Percentiles rank a stretch among this genome's conserved stretches.
phyloP scores from a whole-genome alignment of 2,888 invertebrate genomes.

The Mimachlamys varia region DNA sequence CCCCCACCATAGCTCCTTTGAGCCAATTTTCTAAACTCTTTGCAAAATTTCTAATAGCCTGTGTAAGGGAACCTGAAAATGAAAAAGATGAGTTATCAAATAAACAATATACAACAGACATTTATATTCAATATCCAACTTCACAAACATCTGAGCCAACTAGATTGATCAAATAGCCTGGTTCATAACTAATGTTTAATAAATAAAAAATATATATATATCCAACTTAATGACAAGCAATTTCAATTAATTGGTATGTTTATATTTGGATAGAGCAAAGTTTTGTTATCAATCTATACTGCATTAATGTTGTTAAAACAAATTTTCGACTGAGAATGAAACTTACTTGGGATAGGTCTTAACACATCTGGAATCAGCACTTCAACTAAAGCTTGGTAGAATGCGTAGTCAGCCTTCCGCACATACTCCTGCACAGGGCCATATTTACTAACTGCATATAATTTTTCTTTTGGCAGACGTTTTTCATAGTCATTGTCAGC shows the following conservation, averaged over 20 bases:
- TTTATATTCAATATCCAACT: too few species aligned
- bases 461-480: slow-evolving; percentile 82
- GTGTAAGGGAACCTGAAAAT: slow-evolving; percentile 89
- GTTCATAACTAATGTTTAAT: background rate
- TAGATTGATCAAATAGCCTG: too few species aligned
- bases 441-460: slow-evolving; percentile 87
- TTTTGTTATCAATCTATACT: too few species aligned
- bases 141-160: too few species aligned
- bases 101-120: too few species aligned
- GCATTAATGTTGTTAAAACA: too few species aligned
- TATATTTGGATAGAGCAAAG: too few species aligned
- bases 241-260: too few species aligned
- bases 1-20: slow-evolving; percentile 90
- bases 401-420: slow-evolving; percentile 91
- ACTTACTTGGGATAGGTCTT: slow-evolving; percentile 93
- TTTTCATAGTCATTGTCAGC: slow-evolving; percentile 76
- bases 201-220: background rate
- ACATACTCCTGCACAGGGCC: slow-evolving; percentile 91
- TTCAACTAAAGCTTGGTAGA: slow-evolving; percentile 98
- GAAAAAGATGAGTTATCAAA: background rate
- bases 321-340: background rate
- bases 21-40: slow-evolving; percentile 95
- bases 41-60: slow-evolving; percentile 95
- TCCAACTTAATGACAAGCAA: background rate
- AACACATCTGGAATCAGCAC: slow-evolving; percentile 98